These are phyloP conservation scores for Trididemnum clinides DNA, from an alignment of 23 tunicate genomes.

Conservation along the genomic window DNA sequence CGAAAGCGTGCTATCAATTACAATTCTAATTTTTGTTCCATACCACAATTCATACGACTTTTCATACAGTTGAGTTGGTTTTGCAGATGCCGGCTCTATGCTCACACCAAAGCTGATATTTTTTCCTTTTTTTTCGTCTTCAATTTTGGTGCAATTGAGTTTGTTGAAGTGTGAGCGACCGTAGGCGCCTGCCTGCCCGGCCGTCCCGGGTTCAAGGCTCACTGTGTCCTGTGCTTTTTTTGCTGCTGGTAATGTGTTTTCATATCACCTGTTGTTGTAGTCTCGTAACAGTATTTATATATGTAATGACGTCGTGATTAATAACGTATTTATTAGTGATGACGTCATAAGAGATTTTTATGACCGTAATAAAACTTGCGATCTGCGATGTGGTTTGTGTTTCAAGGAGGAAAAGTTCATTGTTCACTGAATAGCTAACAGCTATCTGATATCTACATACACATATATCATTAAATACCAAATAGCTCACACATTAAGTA, in stretches of 20 bases:
- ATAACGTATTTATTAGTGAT: constrained; percentile 27
- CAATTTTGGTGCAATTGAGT: constrained; percentile 4
- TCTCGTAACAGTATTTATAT: constrained; percentile 36
- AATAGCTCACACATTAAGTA: too few species aligned
- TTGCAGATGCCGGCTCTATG: too few species aligned
- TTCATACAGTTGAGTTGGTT: too few species aligned
- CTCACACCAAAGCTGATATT: too few species aligned
- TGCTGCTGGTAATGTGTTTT: not conserved
- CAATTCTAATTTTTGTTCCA: too few species aligned
- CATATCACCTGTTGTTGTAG: not conserved
- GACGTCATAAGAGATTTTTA: not conserved
- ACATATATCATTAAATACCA: too few species aligned
- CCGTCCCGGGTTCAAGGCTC: not conserved
- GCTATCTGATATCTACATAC: too few species aligned
- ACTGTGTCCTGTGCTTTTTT: constrained; percentile 19
- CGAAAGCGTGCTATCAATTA: too few species aligned
- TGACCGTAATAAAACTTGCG: constrained; percentile 14
- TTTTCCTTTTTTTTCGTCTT: not conserved
- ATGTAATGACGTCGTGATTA: constrained; percentile 22
- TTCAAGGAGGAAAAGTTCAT: too few species aligned
- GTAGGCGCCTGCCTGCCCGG: not conserved
- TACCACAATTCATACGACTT: too few species aligned
- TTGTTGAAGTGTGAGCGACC: not conserved
- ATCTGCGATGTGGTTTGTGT: too few species aligned
- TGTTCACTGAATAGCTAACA: too few species aligned